These are phyloP conservation scores for Sabatieria punctata DNA, from an alignment of 2,888 invertebrate species.

Conservation along the genomic window DNA sequence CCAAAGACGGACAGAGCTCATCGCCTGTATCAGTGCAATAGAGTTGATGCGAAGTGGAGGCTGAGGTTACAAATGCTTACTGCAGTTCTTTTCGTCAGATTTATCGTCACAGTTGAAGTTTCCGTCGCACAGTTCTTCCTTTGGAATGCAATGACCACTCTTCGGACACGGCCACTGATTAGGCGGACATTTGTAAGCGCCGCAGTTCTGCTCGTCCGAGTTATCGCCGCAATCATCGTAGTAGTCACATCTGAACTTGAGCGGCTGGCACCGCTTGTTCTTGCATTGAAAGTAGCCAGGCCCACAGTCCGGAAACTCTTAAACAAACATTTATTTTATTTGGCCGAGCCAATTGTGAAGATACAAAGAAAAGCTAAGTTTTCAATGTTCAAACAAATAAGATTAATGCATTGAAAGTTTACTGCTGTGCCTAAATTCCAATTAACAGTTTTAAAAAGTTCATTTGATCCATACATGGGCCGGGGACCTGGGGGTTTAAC, in stretches of 20 bases:
- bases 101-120: constrained; percentile 91
- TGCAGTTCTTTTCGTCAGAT: constrained; percentile 53
- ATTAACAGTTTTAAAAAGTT: too few species aligned
- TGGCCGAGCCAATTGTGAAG: background rate
- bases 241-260: constrained; percentile 38
- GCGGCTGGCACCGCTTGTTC: constrained; percentile 31
- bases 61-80: too few species aligned
- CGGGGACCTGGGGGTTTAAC: too few species aligned
- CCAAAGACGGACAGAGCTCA: constrained; percentile 59
- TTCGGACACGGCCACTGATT: constrained; percentile 17
- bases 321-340: constrained; percentile 1
- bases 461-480: too few species aligned
- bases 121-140: constrained; percentile 83
- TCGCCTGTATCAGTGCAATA: constrained; percentile 47
- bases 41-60: too few species aligned
- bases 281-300: constrained; percentile 30
- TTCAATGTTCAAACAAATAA: background rate
- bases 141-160: constrained; percentile 76
- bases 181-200: constrained; percentile 12
- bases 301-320: constrained; percentile 27
- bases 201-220: constrained; percentile 47
- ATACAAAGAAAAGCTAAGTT: background rate
- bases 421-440: too few species aligned
- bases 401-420: too few species aligned
- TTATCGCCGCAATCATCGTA: constrained; percentile 93